Evolutionary conservation across 2,888 invertebrate species (phyloP).

Genomic region (Agrypnus murinus): DNA sequence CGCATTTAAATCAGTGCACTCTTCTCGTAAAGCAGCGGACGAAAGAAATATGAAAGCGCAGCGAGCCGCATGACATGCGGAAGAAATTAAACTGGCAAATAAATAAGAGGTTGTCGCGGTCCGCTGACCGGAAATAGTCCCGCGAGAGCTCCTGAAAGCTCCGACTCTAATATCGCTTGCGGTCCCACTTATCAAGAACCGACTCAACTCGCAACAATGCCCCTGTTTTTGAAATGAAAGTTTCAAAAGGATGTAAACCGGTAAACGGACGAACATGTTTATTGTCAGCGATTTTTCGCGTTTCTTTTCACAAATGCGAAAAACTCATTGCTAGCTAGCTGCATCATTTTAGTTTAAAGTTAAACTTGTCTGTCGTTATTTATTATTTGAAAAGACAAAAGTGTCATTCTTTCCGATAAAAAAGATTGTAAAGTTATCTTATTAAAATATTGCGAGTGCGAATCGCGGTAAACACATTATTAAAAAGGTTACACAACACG

Average conservation of each 20-base stretch:
- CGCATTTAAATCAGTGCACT: slow-evolving; percentile 37
- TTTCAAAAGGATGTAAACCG: not conserved
- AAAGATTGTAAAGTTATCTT: slow-evolving; percentile 49
- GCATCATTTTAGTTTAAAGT: slow-evolving; percentile 11
- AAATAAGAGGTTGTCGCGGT: slow-evolving; percentile 64
- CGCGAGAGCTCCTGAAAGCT: slow-evolving; percentile 54
- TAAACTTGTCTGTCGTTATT: slow-evolving; percentile 6
- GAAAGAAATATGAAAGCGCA: slow-evolving; percentile 53
- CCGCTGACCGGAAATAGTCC: slow-evolving; percentile 62
- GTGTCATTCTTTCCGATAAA: not conserved
- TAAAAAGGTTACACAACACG: slow-evolving; percentile 42
- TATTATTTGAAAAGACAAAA: slow-evolving; percentile 8
- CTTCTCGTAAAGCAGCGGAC: slow-evolving; percentile 18
- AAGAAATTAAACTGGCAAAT: slow-evolving; percentile 67
- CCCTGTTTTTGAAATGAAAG: slow-evolving; percentile 18
- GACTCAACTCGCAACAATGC: slow-evolving; percentile 39
- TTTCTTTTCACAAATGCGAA: not conserved
- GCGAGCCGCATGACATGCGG: slow-evolving; percentile 60
- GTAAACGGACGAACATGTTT: slow-evolving; percentile 11
- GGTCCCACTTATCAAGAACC: slow-evolving; percentile 43
- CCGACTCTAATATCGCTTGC: slow-evolving; percentile 44
- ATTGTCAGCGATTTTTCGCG: too few relatives aligned
- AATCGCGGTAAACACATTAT: slow-evolving; percentile 47
- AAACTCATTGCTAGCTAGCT: too few relatives aligned
- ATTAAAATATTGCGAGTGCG: slow-evolving; percentile 51